phyloP scores from a whole-genome alignment of 2,888 invertebrate species.

The Caenorhabditis panamensis region DNA sequence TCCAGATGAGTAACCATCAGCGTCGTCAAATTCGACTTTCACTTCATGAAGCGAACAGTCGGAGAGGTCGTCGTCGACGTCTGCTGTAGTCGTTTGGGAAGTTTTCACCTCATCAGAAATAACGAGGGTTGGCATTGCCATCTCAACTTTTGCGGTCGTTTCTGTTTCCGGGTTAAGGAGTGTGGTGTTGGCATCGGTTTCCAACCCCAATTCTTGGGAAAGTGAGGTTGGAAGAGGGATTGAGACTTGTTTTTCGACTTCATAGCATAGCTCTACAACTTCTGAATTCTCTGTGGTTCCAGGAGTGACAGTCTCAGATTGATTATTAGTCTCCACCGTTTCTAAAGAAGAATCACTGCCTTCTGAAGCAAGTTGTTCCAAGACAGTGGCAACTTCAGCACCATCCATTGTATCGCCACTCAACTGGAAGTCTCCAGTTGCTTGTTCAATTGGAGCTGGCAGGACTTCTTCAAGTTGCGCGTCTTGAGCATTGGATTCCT shows the following conservation, averaged over 20 bases:
- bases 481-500: no score
- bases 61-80: slow-evolving; percentile 22
- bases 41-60: slow-evolving; percentile 42
- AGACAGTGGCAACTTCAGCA: no score
- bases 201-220: neutral
- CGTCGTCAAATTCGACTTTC: slow-evolving; percentile 36
- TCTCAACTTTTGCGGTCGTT: neutral
- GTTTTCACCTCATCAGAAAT: slow-evolving; percentile 50
- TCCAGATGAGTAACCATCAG: slow-evolving; percentile 50
- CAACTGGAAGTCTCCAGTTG: no score
- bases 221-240: neutral
- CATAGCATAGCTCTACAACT: neutral
- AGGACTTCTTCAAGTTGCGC: no score
- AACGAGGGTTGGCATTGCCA: slow-evolving; percentile 40
- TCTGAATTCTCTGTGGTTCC: neutral
- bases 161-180: slow-evolving; percentile 37
- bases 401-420: no score
- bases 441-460: no score
- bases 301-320: neutral
- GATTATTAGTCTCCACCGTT: no score
- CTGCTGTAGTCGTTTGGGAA: neutral
- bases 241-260: neutral
- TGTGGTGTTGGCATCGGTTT: neutral
- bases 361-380: no score
- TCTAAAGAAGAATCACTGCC: no score